Percentiles rank a stretch among this genome's conserved stretches.
phyloP scores from a whole-genome alignment of 1,140 invertebrate genomes.

The Drosophila takahashii region DNA sequence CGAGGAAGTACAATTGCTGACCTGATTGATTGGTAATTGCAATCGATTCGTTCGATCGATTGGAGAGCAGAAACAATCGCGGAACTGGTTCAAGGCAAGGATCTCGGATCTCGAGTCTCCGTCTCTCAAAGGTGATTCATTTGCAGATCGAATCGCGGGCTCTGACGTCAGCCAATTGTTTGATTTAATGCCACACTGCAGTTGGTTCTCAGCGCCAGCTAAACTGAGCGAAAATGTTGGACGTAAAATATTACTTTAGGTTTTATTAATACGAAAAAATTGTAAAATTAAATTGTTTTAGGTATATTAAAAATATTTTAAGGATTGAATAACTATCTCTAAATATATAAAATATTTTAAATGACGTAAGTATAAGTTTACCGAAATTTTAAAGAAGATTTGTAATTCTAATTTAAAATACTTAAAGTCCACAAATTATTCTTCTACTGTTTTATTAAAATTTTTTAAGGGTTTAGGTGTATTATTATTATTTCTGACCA shows the following conservation, averaged over 20 bases:
- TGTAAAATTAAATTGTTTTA: no score
- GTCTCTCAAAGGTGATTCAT: conserved; percentile 29
- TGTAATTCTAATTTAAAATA: no score
- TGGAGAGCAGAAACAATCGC: conserved; percentile 48
- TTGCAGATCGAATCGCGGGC: conserved; percentile 21
- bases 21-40: conserved; percentile 48
- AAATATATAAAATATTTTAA: no score
- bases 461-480: no score
- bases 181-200: conserved; percentile 45
- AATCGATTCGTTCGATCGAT: conserved; percentile 32
- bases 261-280: background rate
- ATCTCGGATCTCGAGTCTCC: conserved; percentile 1
- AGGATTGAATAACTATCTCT: no score
- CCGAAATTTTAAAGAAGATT: no score
- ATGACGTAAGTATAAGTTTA: no score
- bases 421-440: no score
- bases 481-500: no score
- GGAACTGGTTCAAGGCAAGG: conserved; percentile 47
- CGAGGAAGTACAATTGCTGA: conserved; percentile 56
- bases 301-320: no score
- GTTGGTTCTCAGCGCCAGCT: conserved; percentile 20
- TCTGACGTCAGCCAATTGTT: conserved; percentile 47
- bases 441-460: no score
- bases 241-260: no score
- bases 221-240: background rate